A percentile compares a stretch with the other conserved stretches of the same genome.
phyloP scores from a whole-genome alignment of 2,888 invertebrate species.

The Oasisia sp. region DNA sequence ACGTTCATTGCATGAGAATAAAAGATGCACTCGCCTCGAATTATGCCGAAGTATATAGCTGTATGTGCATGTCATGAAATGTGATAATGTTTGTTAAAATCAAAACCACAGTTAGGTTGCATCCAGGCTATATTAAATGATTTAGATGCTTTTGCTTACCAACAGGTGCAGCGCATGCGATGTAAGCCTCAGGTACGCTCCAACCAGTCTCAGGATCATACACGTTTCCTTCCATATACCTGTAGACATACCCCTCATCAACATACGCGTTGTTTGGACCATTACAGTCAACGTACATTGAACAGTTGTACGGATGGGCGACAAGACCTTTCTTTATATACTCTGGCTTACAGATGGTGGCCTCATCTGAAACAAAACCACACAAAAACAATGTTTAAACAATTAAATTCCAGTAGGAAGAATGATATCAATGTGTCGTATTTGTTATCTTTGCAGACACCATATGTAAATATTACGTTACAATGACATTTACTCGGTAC shows the following conservation, averaged over 20 bases:
- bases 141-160: neutral
- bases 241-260: neutral
- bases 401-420: neutral
- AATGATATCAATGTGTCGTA: neutral
- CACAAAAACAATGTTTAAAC: neutral
- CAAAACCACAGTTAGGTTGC: neutral
- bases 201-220: neutral
- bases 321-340: neutral
- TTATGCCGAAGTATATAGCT: too few species aligned
- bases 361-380: neutral
- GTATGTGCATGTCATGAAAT: too few species aligned
- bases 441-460: neutral
- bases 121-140: neutral
- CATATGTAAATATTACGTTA: neutral
- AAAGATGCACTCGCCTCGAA: too few species aligned
- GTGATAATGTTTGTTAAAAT: too few species aligned
- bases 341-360: neutral
- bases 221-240: neutral
- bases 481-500: neutral
- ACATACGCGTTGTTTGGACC: neutral
- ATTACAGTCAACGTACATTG: neutral
- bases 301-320: neutral
- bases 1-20: too few species aligned
- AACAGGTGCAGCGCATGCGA: neutral
- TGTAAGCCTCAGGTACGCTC: neutral